Conservation (phyloP, 2,888 invertebrate genomes). For the Coenonympha arcania region DNA sequence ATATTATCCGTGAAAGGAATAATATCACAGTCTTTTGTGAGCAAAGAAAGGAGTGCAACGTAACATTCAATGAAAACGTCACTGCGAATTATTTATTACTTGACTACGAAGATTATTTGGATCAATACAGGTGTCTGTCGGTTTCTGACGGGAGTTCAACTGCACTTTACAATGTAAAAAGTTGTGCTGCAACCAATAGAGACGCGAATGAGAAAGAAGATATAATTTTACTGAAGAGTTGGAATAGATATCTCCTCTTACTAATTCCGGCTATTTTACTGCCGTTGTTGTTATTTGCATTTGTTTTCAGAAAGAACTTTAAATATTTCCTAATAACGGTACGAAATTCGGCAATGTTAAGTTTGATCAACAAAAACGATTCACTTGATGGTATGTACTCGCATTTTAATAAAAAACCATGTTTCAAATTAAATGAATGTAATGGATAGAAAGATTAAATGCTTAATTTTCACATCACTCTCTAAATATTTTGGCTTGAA, state of each 20-base stretch:
- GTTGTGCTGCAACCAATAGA: conserved; percentile 35
- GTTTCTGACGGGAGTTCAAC: conserved; percentile 34
- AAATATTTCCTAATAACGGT: conserved; percentile 74
- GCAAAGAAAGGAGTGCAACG: conserved; percentile 23
- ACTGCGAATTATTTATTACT: conserved; percentile 41
- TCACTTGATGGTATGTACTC: conserved; percentile 46
- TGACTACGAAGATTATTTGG: conserved; percentile 35
- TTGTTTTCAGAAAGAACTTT: conserved; percentile 66
- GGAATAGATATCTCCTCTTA: conserved; percentile 35
- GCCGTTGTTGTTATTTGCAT: conserved; percentile 34
- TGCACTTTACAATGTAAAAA: conserved; percentile 30
- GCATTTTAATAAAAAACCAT: no score
- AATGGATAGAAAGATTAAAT: no score
- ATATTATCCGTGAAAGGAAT: conserved; percentile 31
- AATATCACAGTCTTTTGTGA: conserved; percentile 28
- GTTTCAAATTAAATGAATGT: no score
- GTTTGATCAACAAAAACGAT: conserved; percentile 66
- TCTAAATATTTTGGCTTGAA: no score
- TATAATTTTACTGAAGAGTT: conserved; percentile 23
- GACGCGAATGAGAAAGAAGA: conserved; percentile 24
- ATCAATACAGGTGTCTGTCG: conserved; percentile 40
- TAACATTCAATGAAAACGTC: conserved; percentile 25
- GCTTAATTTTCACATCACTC: no score
- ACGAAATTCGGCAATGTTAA: conserved; percentile 73
- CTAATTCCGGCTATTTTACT: conserved; percentile 38